These are phyloP conservation scores for Calliopum simillimum DNA, from an alignment of 2,888 invertebrate species.

Conservation along the genomic window DNA sequence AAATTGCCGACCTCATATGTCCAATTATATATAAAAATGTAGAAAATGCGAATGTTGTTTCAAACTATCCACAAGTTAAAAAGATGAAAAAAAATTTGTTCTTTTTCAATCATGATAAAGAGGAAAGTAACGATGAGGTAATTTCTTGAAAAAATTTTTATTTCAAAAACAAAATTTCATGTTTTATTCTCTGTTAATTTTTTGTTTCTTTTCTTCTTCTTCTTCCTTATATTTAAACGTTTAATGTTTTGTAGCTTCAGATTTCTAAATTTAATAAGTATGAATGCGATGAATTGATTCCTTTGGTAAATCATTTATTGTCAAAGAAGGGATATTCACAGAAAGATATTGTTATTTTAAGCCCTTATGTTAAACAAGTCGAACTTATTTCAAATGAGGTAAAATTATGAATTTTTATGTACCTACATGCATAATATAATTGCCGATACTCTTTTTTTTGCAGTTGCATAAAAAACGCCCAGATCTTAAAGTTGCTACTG, in stretches of 20 bases:
- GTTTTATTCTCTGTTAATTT: not conserved
- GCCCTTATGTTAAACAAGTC: conserved; percentile 60
- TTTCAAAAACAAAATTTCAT: not conserved
- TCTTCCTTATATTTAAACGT: not conserved
- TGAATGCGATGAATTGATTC: conserved; percentile 48
- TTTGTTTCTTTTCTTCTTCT: not conserved
- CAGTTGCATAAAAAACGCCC: conserved; percentile 35
- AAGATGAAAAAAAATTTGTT: conserved; percentile 75
- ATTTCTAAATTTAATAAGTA: conserved; percentile 51
- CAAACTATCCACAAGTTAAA: conserved; percentile 70
- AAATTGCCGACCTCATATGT: conserved; percentile 73
- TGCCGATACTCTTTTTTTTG: conserved; percentile 18
- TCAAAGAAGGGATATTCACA: conserved; percentile 70
- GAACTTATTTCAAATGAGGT: conserved; percentile 47
- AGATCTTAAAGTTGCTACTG: conserved; percentile 69
- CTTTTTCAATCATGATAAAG: conserved; percentile 74
- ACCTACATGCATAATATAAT: not conserved
- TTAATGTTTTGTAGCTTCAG: conserved; percentile 46
- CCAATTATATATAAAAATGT: conserved; percentile 77
- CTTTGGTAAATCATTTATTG: conserved; percentile 48
- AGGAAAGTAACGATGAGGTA: conserved; percentile 69
- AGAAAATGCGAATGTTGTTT: conserved; percentile 70
- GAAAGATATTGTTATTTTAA: conserved; percentile 78
- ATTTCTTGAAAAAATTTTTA: conserved; percentile 34
- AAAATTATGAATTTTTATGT: not conserved